A percentile compares a stretch with the other conserved stretches of the same genome.
These are phyloP conservation scores for Pseudotriccus pelzelni DNA, from an alignment of 2,797 vertebrate genomes.

Conservation along the genomic window DNA sequence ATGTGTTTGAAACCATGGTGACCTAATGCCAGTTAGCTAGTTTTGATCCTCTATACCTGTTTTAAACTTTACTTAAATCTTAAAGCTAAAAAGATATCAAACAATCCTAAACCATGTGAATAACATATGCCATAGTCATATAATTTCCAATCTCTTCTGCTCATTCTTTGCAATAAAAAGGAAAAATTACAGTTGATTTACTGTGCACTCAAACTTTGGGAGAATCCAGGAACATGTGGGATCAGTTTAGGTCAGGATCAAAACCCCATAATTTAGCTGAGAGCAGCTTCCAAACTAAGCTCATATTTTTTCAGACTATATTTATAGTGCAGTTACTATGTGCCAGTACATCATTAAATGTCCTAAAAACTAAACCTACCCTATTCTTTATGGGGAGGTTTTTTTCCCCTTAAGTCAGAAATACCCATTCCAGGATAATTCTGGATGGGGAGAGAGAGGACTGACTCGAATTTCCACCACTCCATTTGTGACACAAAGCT, in stretches of 20 bases:
- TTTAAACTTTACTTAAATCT: not conserved
- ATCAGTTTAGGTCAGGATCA: slow-evolving; percentile 65
- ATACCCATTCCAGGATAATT: not conserved
- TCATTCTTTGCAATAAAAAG: slow-evolving; percentile 46
- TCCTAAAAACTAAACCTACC: slow-evolving; percentile 17
- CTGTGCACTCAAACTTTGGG: slow-evolving; percentile 2
- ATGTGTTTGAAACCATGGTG: not conserved
- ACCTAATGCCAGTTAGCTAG: not conserved
- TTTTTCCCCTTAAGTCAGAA: not conserved
- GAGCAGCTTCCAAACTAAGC: slow-evolving; percentile 60
- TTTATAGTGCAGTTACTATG: slow-evolving; percentile 43
- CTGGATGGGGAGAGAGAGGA: not conserved
- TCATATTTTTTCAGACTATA: slow-evolving; percentile 48
- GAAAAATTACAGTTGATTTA: slow-evolving; percentile 46
- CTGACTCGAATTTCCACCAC: not conserved
- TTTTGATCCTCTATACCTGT: not conserved
- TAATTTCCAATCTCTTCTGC: slow-evolving; percentile 13
- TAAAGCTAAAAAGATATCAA: not conserved
- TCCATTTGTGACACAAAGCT: not conserved
- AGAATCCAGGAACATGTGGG: slow-evolving; percentile 59
- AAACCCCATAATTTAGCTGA: slow-evolving; percentile 61
- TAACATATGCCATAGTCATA: slow-evolving; percentile 25
- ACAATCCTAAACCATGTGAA: not conserved
- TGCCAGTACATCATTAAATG: slow-evolving; percentile 39
- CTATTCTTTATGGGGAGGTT: not conserved